Evolutionary conservation across 2,888 invertebrate genomes (phyloP).

Genomic region (Stenodera caucasica): DNA sequence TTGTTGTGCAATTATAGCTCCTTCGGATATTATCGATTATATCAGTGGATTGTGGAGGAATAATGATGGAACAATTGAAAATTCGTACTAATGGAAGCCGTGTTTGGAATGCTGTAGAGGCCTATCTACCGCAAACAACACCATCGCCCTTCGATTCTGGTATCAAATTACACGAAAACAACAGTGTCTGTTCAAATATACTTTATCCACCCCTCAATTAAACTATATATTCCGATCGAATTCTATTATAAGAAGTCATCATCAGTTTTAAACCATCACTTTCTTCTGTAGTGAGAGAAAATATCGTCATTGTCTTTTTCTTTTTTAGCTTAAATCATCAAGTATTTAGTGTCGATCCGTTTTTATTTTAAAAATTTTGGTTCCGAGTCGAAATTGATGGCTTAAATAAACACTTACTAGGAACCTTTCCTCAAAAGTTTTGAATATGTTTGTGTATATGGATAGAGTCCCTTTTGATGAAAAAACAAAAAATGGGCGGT

Average conservation of each 20-base stretch:
- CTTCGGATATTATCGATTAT: not conserved
- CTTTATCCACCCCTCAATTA: slow-evolving; percentile 21
- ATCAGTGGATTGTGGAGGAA: not conserved
- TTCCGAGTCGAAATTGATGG: slow-evolving; percentile 46
- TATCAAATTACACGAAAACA: slow-evolving; percentile 27
- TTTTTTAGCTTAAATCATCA: slow-evolving; percentile 6
- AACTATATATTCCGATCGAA: slow-evolving; percentile 2
- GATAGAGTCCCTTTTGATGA: not conserved
- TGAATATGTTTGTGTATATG: slow-evolving; percentile 4
- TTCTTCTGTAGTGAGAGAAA: not conserved
- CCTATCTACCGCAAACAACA: slow-evolving; percentile 1
- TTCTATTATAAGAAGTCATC: slow-evolving; percentile 1
- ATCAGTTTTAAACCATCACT: slow-evolving; percentile 10
- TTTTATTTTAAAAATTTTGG: slow-evolving; percentile 11
- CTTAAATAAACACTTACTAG: slow-evolving; percentile 51
- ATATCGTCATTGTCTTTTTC: not conserved
- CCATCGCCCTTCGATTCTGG: slow-evolving; percentile 7
- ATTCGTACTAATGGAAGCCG: slow-evolving; percentile 4
- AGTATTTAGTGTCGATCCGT: not conserved
- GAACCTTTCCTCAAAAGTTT: slow-evolving; percentile 32
- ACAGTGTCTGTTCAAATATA: slow-evolving; percentile 30
- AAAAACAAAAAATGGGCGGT: slow-evolving; percentile 18
- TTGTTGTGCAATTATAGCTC: too few relatives aligned
- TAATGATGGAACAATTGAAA: not conserved
- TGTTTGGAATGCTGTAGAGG: not conserved